phyloP scores from a whole-genome alignment of 2,113 vertebrate genomes.

The Rhabdomys dilectus region DNA sequence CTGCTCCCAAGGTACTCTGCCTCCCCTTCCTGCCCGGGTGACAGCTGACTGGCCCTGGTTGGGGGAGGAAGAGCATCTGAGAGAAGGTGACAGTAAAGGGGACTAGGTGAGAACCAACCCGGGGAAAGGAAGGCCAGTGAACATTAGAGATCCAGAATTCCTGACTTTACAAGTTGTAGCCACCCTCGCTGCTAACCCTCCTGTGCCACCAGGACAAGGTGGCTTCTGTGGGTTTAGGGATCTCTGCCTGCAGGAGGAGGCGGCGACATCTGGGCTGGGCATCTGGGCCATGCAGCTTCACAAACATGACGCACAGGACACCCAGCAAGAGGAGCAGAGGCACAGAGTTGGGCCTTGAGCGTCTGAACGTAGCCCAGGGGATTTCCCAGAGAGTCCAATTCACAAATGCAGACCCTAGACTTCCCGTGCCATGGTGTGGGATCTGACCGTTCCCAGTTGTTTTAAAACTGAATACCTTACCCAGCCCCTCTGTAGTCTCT shows the following conservation, averaged over 20 bases:
- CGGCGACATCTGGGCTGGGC: neutral
- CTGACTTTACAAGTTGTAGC: neutral
- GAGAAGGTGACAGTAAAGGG: neutral
- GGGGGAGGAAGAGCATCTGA: neutral
- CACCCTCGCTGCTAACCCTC: neutral
- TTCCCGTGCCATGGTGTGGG: neutral
- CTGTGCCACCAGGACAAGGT: too few relatives aligned
- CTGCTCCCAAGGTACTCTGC: neutral
- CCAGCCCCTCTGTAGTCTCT: neutral
- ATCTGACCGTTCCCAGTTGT: neutral
- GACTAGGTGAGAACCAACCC: neutral
- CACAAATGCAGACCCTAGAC: neutral
- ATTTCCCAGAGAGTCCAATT: neutral
- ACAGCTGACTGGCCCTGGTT: neutral
- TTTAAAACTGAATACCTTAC: neutral
- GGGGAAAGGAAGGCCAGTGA: neutral
- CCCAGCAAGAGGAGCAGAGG: neutral
- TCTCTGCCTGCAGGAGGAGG: neutral
- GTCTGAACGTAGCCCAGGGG: neutral
- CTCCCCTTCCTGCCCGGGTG: neutral
- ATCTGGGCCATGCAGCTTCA: neutral
- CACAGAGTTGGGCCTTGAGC: accelerated
- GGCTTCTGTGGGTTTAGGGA: neutral
- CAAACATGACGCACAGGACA: neutral
- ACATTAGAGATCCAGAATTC: neutral